Percentiles rank a stretch among this genome's conserved stretches.
phyloP scores from a whole-genome alignment of 2,888 invertebrate species.

The Eristalinus aeneus region DNA sequence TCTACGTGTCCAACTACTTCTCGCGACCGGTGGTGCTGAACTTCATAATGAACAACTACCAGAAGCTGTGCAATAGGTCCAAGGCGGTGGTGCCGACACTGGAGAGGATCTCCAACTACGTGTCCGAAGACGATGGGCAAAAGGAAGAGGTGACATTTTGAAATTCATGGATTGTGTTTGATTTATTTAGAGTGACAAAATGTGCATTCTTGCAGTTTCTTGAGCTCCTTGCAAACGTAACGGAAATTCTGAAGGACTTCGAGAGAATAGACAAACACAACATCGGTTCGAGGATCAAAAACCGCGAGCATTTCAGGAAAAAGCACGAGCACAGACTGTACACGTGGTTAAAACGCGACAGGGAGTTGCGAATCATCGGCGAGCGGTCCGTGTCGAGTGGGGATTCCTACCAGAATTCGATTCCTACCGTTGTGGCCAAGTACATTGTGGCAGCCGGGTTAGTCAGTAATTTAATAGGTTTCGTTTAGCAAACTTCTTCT shows the following conservation, averaged over 20 bases:
- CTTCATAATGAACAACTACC: constrained; percentile 76
- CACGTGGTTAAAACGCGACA: not conserved
- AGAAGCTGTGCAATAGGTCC: constrained; percentile 70
- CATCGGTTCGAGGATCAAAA: constrained; percentile 43
- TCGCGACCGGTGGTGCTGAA: constrained; percentile 75
- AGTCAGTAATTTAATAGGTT: constrained; percentile 53
- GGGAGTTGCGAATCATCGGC: not conserved
- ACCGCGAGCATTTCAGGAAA: constrained; percentile 18
- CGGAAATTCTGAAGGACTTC: not conserved
- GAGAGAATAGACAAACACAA: constrained; percentile 19
- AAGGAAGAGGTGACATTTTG: constrained; percentile 31
- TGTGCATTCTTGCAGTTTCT: constrained; percentile 23
- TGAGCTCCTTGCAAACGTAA: constrained; percentile 2
- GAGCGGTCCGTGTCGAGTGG: constrained; percentile 7
- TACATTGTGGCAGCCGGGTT: constrained; percentile 57
- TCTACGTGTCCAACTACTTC: constrained; percentile 74
- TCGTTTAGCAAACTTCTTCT: constrained; percentile 25
- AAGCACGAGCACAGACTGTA: constrained; percentile 19
- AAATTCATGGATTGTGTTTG: too few species aligned
- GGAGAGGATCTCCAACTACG: constrained; percentile 34
- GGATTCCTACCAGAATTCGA: not conserved
- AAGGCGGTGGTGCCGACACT: not conserved
- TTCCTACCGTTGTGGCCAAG: constrained; percentile 13
- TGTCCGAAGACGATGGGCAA: constrained; percentile 49
- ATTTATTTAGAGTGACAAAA: not conserved